Evolutionary conservation across 92 coral and sea anemone genomes (phyloP).

Genomic region (Palythoa heliodiscus): DNA sequence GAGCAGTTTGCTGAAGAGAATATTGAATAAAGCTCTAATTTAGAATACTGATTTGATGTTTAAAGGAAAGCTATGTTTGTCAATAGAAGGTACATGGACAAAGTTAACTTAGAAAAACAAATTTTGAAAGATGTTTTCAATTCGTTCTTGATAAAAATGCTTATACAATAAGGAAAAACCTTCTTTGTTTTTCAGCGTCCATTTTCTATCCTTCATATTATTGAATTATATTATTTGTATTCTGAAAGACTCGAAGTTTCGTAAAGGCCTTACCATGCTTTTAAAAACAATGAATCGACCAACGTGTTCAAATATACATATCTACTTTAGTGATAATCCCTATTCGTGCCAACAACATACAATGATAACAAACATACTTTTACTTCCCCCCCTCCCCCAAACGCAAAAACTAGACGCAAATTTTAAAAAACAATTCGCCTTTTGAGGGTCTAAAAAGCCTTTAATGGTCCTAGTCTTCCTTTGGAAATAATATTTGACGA

Average conservation of each 20-base stretch:
- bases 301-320: constrained; percentile 23
- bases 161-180: background rate
- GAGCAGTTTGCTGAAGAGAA: background rate
- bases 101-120: background rate
- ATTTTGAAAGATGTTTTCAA: no score
- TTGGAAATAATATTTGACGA: background rate
- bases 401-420: background rate
- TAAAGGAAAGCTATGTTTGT: background rate
- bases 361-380: constrained; percentile 14
- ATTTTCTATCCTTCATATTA: constrained; percentile 4
- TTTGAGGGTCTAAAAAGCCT: background rate
- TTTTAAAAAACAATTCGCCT: background rate
- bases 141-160: constrained; percentile 2
- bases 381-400: constrained; percentile 16
- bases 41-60: background rate
- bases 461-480: background rate
- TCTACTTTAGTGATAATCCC: constrained; percentile 5
- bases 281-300: constrained; percentile 4
- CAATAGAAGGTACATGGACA: background rate
- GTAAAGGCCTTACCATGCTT: background rate
- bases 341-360: constrained; percentile 5
- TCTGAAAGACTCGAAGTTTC: background rate
- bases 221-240: background rate
- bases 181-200: background rate
- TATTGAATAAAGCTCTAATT: constrained; percentile 1